Evolutionary conservation across 2,113 vertebrate genomes (phyloP).

Genomic region (Pterocles orientalis): DNA sequence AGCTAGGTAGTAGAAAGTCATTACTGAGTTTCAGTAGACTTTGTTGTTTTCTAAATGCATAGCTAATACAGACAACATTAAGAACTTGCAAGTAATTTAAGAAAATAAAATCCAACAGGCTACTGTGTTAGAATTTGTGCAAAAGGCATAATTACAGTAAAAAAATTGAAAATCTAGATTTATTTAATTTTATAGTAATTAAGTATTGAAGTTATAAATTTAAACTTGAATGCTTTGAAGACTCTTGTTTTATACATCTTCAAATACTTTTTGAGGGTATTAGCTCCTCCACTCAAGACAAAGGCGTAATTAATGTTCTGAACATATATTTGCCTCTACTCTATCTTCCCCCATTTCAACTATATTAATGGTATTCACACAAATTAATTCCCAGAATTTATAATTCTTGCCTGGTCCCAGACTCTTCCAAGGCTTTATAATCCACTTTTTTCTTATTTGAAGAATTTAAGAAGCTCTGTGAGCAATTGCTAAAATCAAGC

Average conservation of each 20-base stretch:
- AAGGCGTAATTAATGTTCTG: not conserved
- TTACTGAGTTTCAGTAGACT: not conserved
- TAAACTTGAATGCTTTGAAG: not conserved
- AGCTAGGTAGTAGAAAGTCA: not conserved
- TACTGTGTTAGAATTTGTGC: not conserved
- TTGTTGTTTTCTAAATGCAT: not conserved
- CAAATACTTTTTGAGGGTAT: not conserved
- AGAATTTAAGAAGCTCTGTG: not conserved
- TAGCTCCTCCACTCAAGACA: not conserved
- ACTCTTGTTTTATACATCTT: not conserved
- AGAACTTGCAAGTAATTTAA: not conserved
- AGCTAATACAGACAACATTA: not conserved
- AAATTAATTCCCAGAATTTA: not conserved
- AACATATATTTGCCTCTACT: accelerated
- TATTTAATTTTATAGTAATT: not conserved
- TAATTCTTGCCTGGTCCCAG: not conserved
- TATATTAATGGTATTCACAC: not conserved
- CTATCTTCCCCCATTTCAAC: not conserved
- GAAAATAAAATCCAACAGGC: not conserved
- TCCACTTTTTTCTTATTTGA: not conserved
- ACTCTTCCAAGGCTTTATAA: not conserved
- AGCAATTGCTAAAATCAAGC: not conserved
- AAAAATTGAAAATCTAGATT: not conserved
- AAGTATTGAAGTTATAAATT: not conserved
- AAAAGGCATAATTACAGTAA: not conserved